Evolutionary conservation across 1,140 invertebrate genomes (phyloP).

Genomic region (Cherax destructor): DNA sequence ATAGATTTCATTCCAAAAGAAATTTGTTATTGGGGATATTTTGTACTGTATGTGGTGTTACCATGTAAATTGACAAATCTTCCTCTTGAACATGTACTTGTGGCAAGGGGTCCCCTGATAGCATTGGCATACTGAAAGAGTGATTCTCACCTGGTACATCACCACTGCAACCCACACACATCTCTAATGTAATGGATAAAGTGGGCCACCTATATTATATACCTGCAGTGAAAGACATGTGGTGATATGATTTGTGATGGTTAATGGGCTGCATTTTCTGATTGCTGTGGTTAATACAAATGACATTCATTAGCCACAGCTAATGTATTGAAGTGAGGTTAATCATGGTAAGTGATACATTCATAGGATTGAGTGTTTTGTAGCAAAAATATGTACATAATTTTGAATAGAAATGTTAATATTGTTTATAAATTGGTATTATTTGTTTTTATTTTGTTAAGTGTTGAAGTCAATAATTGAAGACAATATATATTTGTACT

Average conservation of each 20-base stretch:
- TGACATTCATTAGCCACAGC: conserved; percentile 6
- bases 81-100: conserved; percentile 56
- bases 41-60: conserved; percentile 61
- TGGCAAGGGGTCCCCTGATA: conserved; percentile 60
- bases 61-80: conserved; percentile 66
- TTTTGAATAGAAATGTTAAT: conserved; percentile 42
- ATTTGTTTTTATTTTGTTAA: conserved; percentile 48
- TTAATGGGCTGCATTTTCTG: conserved; percentile 28
- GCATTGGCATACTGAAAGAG: conserved; percentile 15
- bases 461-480: conserved; percentile 31
- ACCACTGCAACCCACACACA: conserved; percentile 22
- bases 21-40: conserved; percentile 66
- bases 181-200: neutral
- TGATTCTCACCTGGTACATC: conserved; percentile 31
- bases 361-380: conserved; percentile 21
- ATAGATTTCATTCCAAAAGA: conserved; percentile 66
- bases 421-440: conserved; percentile 50
- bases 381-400: conserved; percentile 51
- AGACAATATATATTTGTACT: conserved; percentile 50
- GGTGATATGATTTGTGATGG: conserved; percentile 44
- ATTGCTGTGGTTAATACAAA: conserved; percentile 24
- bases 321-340: neutral
- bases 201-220: neutral
- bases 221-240: conserved; percentile 36
- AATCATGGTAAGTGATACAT: conserved; percentile 15